A percentile compares a stretch with the other conserved stretches of the same genome.
These are phyloP conservation scores for Heloderma charlesbogerti DNA, from an alignment of 2,113 vertebrate genomes.

Conservation along the genomic window DNA sequence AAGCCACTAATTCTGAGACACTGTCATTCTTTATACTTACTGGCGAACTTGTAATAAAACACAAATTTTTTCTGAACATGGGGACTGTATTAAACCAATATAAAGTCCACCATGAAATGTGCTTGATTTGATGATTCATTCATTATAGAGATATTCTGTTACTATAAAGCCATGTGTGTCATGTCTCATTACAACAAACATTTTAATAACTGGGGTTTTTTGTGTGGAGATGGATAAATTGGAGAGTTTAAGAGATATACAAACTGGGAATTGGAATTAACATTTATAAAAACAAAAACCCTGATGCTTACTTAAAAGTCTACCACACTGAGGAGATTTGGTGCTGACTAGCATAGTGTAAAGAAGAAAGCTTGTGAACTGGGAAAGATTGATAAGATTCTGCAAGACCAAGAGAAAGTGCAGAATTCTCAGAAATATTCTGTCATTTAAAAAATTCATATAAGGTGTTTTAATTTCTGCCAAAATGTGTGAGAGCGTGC, in stretches of 20 bases:
- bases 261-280: not conserved
- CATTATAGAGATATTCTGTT: not conserved
- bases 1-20: constrained; percentile 48
- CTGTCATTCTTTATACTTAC: constrained; percentile 8
- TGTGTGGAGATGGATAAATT: not conserved
- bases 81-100: not conserved
- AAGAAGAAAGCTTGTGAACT: not conserved
- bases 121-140: constrained; percentile 12
- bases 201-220: not conserved
- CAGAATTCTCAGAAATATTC: not conserved
- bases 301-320: not conserved
- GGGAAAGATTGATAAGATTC: not conserved
- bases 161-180: not conserved
- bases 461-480: not conserved
- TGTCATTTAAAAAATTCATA: not conserved
- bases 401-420: not conserved
- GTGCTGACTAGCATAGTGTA: not conserved
- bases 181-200: not conserved
- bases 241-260: not conserved
- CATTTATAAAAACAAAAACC: not conserved
- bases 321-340: too few species aligned
- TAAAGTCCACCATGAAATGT: constrained; percentile 24
- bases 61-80: constrained; percentile 22
- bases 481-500: not conserved
- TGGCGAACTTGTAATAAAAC: constrained; percentile 21